phyloP scores from a whole-genome alignment of 1,140 invertebrate genomes.

The Pseudomyrmex flavicornis region DNA sequence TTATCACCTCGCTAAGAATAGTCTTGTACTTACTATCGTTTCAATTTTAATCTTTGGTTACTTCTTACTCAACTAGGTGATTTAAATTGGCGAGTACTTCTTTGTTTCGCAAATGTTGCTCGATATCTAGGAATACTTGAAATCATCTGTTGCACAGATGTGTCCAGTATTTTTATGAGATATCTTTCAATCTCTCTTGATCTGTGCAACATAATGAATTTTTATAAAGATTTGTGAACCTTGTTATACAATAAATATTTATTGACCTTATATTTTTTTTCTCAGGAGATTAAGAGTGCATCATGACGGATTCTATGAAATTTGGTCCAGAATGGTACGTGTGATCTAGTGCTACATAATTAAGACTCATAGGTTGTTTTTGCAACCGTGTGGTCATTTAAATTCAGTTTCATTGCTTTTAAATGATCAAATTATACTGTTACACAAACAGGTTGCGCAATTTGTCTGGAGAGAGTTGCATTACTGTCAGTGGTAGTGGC shows the following conservation, averaged over 20 bases:
- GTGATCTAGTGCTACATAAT: no score
- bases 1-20: not conserved
- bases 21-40: not conserved
- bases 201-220: slow-evolving; percentile 55
- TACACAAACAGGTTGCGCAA: slow-evolving; percentile 86
- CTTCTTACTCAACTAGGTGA: no score
- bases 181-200: slow-evolving; percentile 47
- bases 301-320: slow-evolving; percentile 90
- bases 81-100: not conserved
- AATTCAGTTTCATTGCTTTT: no score
- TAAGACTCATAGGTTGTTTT: not conserved
- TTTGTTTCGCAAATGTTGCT: not conserved
- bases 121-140: not conserved
- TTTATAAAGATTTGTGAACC: not conserved
- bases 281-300: slow-evolving; percentile 78
- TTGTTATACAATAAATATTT: not conserved
- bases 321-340: slow-evolving; percentile 90
- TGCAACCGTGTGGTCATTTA: no score
- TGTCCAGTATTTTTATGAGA: slow-evolving; percentile 4
- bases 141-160: slow-evolving; percentile 8
- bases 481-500: slow-evolving; percentile 77
- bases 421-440: not conserved
- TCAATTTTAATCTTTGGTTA: not conserved
- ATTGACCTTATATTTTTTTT: slow-evolving; percentile 59
- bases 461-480: slow-evolving; percentile 86